phyloP scores from a whole-genome alignment of 2,888 invertebrate species.

The Chalcis sispes region DNA sequence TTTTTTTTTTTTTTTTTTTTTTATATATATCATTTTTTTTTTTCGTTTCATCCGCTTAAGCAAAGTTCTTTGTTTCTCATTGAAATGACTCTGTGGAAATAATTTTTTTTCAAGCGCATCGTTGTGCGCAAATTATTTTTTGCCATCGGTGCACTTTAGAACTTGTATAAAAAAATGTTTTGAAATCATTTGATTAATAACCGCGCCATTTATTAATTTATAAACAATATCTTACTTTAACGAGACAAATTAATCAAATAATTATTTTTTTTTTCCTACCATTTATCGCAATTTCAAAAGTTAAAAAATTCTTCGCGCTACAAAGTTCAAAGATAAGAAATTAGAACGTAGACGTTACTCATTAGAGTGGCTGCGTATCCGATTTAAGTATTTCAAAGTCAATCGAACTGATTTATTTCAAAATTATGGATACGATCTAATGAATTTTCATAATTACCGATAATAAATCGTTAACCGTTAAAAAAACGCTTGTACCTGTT shows the following conservation, averaged over 20 bases:
- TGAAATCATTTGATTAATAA: too few species aligned
- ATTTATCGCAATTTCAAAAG: conserved; percentile 1
- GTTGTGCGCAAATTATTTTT: too few species aligned
- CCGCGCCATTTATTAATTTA: background rate
- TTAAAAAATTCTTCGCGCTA: background rate
- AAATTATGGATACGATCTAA: background rate
- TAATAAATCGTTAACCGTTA: background rate
- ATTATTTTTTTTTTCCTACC: conserved; percentile 11
- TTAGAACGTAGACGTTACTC: conserved; percentile 21
- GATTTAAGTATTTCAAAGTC: background rate
- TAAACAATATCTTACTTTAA: background rate
- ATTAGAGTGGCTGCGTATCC: conserved; percentile 4
- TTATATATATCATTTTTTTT: too few species aligned
- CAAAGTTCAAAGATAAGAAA: conserved; percentile 44
- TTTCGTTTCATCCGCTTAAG: too few species aligned
- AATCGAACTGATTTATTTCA: background rate
- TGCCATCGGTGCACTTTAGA: too few species aligned
- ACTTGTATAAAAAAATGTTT: too few species aligned
- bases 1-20: too few species aligned
- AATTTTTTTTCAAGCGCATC: too few species aligned
- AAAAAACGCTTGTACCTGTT: too few species aligned
- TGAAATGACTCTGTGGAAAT: too few species aligned
- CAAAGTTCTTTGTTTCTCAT: too few species aligned
- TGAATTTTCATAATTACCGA: background rate
- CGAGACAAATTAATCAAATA: background rate